These are phyloP conservation scores for Crotalus viridis DNA, from an alignment of 2,113 vertebrate species.

Conservation along the genomic window DNA sequence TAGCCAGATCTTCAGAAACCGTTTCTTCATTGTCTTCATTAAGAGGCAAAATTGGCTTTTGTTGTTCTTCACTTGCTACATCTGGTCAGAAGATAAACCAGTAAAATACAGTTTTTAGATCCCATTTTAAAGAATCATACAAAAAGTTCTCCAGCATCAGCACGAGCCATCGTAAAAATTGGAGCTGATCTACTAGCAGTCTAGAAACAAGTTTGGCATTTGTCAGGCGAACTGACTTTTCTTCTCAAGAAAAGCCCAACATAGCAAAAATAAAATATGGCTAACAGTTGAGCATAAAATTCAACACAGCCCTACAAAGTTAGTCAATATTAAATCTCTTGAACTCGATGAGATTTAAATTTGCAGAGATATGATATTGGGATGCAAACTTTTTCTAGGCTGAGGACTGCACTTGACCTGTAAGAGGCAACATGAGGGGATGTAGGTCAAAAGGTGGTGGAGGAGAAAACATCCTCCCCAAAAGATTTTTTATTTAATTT, in stretches of 20 bases:
- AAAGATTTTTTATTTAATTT: not conserved
- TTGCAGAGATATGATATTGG: not conserved
- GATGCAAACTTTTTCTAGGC: not conserved
- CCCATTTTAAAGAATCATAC: not conserved
- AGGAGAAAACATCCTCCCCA: not conserved
- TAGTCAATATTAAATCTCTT: not conserved
- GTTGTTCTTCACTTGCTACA: slow-evolving; percentile 87
- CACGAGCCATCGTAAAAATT: not conserved
- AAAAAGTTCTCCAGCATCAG: fast-evolving
- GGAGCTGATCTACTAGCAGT: not conserved
- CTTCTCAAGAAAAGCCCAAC: not conserved
- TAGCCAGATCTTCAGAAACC: slow-evolving; percentile 66
- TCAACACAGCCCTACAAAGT: not conserved
- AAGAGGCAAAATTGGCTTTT: slow-evolving; percentile 69
- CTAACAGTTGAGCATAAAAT: not conserved
- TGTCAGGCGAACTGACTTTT: not conserved
- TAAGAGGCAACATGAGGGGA: not conserved
- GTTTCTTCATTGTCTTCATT: slow-evolving; percentile 70
- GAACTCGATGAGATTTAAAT: not conserved
- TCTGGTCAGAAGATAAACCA: slow-evolving; percentile 69
- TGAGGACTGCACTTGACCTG: not conserved
- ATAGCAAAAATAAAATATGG: not conserved
- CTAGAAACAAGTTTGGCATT: not conserved
- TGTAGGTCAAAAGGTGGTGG: not conserved
- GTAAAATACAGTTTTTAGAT: not conserved